A percentile compares a stretch with the other conserved stretches of the same genome.
Conservation (phyloP, 2,797 vertebrate genomes). For the Galago senegalensis region DNA sequence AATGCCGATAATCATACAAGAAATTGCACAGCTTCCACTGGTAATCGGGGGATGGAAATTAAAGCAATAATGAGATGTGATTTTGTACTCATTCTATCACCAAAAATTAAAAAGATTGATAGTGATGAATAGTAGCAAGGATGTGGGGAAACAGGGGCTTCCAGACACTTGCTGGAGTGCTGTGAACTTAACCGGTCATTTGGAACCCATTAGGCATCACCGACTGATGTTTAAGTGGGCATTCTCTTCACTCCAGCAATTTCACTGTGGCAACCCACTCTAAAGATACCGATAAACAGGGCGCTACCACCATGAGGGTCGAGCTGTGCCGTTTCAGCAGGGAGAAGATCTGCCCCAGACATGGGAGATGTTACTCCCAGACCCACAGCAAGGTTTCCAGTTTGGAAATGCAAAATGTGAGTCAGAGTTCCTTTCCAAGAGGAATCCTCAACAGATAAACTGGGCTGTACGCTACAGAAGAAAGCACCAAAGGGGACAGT, state of each 20-base stretch:
- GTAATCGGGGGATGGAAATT: conserved; percentile 47
- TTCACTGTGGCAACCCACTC: neutral
- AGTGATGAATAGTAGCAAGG: conserved; percentile 21
- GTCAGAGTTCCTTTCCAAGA: too few species aligned
- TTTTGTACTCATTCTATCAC: neutral
- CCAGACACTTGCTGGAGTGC: neutral
- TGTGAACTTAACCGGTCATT: neutral
- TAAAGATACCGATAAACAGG: neutral
- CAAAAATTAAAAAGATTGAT: conserved; percentile 49
- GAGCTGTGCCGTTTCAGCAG: too few species aligned
- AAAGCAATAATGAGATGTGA: conserved; percentile 42
- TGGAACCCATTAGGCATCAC: neutral
- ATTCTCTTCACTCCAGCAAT: neutral
- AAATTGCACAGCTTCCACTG: neutral
- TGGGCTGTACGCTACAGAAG: too few species aligned
- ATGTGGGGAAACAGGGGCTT: neutral
- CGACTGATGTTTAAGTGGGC: neutral
- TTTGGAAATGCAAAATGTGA: too few species aligned
- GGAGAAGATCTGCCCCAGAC: too few species aligned
- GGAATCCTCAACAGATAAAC: too few species aligned
- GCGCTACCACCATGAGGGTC: too few species aligned
- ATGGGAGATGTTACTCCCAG: too few species aligned
- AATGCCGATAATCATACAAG: conserved; percentile 30
- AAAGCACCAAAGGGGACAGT: too few species aligned
- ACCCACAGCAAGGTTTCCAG: too few species aligned